Evolutionary conservation across 2,797 vertebrate species (phyloP).

Genomic region (Psittacula echo): DNA sequence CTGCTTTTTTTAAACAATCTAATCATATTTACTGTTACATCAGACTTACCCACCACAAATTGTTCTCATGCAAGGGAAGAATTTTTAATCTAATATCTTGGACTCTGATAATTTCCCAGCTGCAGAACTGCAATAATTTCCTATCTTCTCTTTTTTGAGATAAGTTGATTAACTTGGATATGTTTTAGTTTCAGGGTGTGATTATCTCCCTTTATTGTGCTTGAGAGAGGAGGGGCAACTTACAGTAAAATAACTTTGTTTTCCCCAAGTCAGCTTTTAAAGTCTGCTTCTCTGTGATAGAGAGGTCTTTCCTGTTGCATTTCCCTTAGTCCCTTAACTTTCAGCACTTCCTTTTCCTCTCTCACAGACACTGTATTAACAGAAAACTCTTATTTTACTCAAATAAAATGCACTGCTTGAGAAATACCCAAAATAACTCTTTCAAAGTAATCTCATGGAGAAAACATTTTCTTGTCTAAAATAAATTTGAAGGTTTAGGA

Average conservation of each 20-base stretch:
- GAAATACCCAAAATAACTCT: not conserved
- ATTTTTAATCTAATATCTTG: slow-evolving; percentile 66
- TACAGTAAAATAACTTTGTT: slow-evolving; percentile 28
- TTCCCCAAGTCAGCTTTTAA: slow-evolving; percentile 9
- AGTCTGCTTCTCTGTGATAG: not conserved
- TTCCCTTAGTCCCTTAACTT: not conserved
- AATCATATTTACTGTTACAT: slow-evolving; percentile 61
- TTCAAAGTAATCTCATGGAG: not conserved
- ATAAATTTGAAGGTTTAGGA: not conserved
- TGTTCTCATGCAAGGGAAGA: slow-evolving; percentile 39
- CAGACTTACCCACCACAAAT: slow-evolving; percentile 31
- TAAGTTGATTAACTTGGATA: slow-evolving; percentile 35
- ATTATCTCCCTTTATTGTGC: slow-evolving; percentile 36
- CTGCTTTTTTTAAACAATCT: slow-evolving; percentile 29
- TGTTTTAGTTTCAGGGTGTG: slow-evolving; percentile 29
- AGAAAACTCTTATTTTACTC: not conserved
- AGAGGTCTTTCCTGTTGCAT: not conserved
- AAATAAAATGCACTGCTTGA: not conserved
- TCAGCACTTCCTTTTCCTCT: not conserved
- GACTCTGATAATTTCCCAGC: slow-evolving; percentile 42
- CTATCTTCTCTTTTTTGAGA: slow-evolving; percentile 42
- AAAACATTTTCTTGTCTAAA: not conserved
- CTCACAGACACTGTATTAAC: not conserved
- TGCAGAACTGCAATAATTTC: slow-evolving; percentile 58
- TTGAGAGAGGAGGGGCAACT: slow-evolving; percentile 9